These are phyloP conservation scores for Phymanthus crucifer DNA, from an alignment of 92 coral and sea anemone genomes.

Conservation along the genomic window DNA sequence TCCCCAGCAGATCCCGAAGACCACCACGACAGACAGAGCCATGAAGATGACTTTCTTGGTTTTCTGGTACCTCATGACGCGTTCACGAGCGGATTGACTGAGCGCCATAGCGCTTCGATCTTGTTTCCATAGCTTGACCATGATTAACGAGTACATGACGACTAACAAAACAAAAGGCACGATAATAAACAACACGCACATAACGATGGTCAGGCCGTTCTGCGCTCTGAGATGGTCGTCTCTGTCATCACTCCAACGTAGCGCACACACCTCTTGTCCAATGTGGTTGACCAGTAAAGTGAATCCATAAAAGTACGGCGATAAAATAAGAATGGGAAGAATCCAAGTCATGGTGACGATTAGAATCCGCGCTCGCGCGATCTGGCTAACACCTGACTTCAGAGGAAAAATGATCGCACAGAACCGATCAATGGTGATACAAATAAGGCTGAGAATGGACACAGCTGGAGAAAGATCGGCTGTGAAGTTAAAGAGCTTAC, in stretches of 20 bases:
- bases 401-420: conserved; percentile 40
- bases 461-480: conserved; percentile 32
- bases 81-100: conserved; percentile 30
- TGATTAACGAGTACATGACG: conserved; percentile 24
- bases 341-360: conserved; percentile 22
- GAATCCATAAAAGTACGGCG: conserved; percentile 36
- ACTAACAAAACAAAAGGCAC: conserved; percentile 25
- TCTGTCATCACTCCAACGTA: neutral
- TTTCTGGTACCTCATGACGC: conserved; percentile 24
- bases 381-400: neutral
- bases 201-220: conserved; percentile 1
- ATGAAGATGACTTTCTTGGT: conserved; percentile 34
- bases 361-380: conserved; percentile 10
- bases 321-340: conserved; percentile 12
- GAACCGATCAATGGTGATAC: conserved; percentile 40
- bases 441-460: conserved; percentile 35
- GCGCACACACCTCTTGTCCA: neutral
- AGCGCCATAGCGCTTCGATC: conserved; percentile 29
- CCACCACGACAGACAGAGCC: conserved; percentile 35
- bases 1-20: conserved; percentile 38
- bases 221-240: neutral
- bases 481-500: conserved; percentile 29
- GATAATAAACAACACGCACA: conserved; percentile 22
- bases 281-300: neutral
- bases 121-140: conserved; percentile 20